These are phyloP conservation scores for Pseudomyrmex cubaensis DNA, from an alignment of 1,140 invertebrate genomes.

Conservation along the genomic window DNA sequence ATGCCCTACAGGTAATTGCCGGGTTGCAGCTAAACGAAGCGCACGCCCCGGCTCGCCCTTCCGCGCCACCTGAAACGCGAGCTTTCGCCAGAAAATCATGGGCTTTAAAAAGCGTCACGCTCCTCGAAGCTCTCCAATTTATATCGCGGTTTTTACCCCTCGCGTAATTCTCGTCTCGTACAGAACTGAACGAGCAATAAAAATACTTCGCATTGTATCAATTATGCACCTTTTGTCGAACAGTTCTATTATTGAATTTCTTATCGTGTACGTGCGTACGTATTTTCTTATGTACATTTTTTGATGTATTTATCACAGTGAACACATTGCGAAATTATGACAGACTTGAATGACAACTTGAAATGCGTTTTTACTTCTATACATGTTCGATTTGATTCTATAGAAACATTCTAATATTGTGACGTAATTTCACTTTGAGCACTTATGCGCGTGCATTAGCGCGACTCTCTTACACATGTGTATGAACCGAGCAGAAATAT, in stretches of 20 bases:
- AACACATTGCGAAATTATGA: too few relatives aligned
- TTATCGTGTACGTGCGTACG: not conserved
- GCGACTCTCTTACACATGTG: not conserved
- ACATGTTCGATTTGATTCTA: constrained; percentile 21
- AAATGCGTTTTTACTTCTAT: not conserved
- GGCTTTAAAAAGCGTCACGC: constrained; percentile 78
- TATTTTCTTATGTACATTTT: not conserved
- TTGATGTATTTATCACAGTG: not conserved
- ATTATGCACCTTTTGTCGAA: constrained; percentile 10
- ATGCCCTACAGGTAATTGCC: constrained; percentile 84
- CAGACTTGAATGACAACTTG: too few relatives aligned
- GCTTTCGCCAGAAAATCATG: constrained; percentile 79
- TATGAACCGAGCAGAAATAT: constrained; percentile 44
- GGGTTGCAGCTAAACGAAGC: constrained; percentile 81
- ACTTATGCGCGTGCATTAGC: constrained; percentile 9
- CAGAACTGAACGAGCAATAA: not conserved
- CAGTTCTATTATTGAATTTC: not conserved
- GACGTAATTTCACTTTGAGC: constrained; percentile 29
- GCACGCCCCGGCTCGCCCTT: constrained; percentile 64
- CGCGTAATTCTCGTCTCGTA: not conserved
- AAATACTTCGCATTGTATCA: constrained; percentile 6
- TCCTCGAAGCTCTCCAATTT: constrained; percentile 68
- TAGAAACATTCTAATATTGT: constrained; percentile 33
- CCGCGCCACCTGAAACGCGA: constrained; percentile 72
- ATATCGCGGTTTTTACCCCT: constrained; percentile 52